Percentiles rank a stretch among this genome's conserved stretches.
Evolutionary conservation across 37 sponge, comb jelly and placozoan genomes (phyloP).

Genomic region (Axinella damicornis): DNA sequence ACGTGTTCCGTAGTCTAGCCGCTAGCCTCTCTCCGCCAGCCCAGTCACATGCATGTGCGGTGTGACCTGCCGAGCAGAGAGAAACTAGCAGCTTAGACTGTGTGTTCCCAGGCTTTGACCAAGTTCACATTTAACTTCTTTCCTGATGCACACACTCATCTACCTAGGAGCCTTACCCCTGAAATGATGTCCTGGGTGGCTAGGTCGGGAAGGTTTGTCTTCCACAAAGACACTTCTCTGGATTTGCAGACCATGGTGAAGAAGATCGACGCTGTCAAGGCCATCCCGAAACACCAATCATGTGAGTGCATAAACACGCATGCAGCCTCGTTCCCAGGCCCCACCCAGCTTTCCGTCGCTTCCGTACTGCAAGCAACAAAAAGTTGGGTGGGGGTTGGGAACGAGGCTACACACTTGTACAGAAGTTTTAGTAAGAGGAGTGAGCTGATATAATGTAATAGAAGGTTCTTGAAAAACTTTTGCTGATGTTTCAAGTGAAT

Average conservation of each 20-base stretch:
- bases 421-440: no score
- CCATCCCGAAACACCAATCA: constrained; percentile 63
- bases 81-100: no score
- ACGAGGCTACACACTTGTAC: not conserved
- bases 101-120: no score
- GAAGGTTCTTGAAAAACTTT: no score
- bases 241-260: constrained; percentile 35
- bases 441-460: no score
- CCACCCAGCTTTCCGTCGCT: no score
- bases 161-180: constrained; percentile 74
- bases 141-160: not conserved
- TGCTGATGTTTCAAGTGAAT: no score
- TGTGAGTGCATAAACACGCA: constrained; percentile 45
- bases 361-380: not conserved
- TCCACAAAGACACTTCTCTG: constrained; percentile 87
- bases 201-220: constrained; percentile 74
- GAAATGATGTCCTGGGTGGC: constrained; percentile 86
- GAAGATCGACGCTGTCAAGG: constrained; percentile 73
- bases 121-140: no score
- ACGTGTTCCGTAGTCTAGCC: no score
- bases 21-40: no score
- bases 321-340: not conserved
- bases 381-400: not conserved
- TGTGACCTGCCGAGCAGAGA: no score
- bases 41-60: no score